These are phyloP conservation scores for Coracias cyanogaster DNA, from an alignment of 2,797 vertebrate genomes.

Conservation along the genomic window DNA sequence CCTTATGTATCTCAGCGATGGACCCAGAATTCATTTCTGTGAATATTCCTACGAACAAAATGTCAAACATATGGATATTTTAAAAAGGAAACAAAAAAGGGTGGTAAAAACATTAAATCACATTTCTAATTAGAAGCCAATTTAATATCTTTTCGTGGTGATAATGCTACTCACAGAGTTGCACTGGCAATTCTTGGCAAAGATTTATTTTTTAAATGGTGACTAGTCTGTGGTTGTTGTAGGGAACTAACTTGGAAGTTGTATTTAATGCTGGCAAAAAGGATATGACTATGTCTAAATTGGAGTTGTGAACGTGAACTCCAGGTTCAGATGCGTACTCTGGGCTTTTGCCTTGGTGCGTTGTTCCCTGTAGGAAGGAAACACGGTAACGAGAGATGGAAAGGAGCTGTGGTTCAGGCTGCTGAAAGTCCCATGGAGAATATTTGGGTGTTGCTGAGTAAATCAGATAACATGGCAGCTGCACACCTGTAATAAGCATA, in stretches of 20 bases:
- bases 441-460: background rate
- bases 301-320: background rate
- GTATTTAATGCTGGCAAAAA: background rate
- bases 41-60: constrained; percentile 1
- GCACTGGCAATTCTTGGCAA: background rate
- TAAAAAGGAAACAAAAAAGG: constrained; percentile 15
- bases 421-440: background rate
- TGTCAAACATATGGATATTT: constrained; percentile 39
- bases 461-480: background rate
- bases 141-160: background rate
- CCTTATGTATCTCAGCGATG: background rate
- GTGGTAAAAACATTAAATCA: constrained; percentile 2
- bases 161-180: background rate
- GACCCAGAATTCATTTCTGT: constrained; percentile 12
- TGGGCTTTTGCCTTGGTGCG: background rate
- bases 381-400: background rate
- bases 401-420: background rate
- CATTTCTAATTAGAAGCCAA: constrained; percentile 26
- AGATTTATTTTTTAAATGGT: background rate
- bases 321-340: background rate
- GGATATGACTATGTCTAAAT: background rate
- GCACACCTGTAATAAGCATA: background rate
- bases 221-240: background rate
- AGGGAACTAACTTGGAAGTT: background rate
- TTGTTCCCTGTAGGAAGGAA: background rate